These are phyloP conservation scores for Bombus consobrinus DNA, from an alignment of 1,140 invertebrate species.

Conservation along the genomic window DNA sequence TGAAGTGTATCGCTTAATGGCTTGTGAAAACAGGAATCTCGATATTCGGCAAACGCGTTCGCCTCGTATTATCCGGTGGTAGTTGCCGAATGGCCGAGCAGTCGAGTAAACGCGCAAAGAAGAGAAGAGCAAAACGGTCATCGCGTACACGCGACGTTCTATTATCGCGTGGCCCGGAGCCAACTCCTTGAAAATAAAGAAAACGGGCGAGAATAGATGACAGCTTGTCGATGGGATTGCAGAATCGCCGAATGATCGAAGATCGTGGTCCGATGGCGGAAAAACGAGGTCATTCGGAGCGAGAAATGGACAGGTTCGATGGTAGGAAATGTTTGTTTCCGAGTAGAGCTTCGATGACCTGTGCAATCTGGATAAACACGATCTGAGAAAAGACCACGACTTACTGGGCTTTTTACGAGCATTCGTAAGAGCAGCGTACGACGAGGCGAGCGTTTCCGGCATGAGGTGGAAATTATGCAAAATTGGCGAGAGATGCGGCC, in stretches of 20 bases:
- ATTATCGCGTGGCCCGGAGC: neutral
- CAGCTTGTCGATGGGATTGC: neutral
- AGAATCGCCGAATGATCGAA: neutral
- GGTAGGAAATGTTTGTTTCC: neutral
- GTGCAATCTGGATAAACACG: neutral
- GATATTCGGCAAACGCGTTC: neutral
- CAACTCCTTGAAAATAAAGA: neutral
- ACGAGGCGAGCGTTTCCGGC: neutral
- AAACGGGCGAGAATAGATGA: neutral
- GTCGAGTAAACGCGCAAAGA: neutral
- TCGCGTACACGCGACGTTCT: neutral
- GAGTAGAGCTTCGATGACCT: neutral
- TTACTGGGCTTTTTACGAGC: neutral
- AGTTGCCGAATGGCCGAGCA: too few species aligned
- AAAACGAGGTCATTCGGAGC: neutral
- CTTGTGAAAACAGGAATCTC: neutral
- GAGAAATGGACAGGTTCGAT: too few species aligned
- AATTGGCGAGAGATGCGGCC: neutral
- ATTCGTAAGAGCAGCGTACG: neutral
- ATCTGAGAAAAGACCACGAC: neutral
- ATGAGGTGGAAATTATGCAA: neutral
- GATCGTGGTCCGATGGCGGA: neutral
- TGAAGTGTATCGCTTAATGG: neutral
- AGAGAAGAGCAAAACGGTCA: neutral
- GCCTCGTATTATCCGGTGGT: neutral